These are phyloP conservation scores for Colletes collaris DNA, from an alignment of 2,888 invertebrate species.

Conservation along the genomic window DNA sequence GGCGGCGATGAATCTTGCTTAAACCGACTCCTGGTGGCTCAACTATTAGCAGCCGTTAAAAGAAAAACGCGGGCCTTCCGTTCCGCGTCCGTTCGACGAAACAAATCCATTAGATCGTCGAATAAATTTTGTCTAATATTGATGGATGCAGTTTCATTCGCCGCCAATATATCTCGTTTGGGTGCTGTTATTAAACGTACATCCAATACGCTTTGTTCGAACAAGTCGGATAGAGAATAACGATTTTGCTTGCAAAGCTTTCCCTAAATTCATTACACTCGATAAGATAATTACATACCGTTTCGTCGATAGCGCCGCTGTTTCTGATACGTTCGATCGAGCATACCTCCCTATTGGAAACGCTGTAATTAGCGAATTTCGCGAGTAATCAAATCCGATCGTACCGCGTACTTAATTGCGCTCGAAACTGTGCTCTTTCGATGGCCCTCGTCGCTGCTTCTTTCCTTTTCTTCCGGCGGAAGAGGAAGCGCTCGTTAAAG, in stretches of 20 bases:
- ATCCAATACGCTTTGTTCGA: no score
- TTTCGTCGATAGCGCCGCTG: not conserved
- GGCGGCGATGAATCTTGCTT: conserved; percentile 37
- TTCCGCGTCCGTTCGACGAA: not conserved
- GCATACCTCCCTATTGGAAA: not conserved
- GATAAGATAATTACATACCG: not conserved
- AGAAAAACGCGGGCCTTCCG: not conserved
- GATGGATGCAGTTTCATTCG: not conserved
- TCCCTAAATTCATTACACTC: no score
- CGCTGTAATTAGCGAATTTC: conserved; percentile 28
- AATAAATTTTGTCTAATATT: not conserved
- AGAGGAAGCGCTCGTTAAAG: conserved; percentile 58
- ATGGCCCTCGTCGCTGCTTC: conserved; percentile 30
- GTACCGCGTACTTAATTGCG: conserved; percentile 41
- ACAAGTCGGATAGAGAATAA: no score
- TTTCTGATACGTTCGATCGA: not conserved
- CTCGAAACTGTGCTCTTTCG: conserved; percentile 33
- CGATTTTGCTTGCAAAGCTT: no score
- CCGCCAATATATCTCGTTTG: no score
- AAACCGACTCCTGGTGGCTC: conserved; percentile 7
- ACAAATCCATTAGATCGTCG: not conserved
- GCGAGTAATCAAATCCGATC: conserved; percentile 24
- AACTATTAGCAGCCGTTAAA: conserved; percentile 23
- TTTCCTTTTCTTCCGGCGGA: not conserved
- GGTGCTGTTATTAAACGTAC: no score